Conservation (phyloP, 1,140 invertebrate species). For the Euwallacea fornicatus region DNA sequence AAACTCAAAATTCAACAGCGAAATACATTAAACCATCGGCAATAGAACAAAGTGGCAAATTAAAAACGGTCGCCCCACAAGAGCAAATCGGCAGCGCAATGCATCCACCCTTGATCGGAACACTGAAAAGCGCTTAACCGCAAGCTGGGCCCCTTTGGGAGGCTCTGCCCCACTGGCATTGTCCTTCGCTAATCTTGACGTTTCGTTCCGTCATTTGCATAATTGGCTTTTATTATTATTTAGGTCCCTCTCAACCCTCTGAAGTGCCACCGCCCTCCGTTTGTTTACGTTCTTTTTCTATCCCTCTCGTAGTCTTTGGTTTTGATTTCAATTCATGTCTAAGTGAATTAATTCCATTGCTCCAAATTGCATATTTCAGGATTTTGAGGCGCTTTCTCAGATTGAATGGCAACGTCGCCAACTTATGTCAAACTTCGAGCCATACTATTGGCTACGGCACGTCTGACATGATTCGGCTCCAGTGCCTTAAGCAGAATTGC, state of each 20-base stretch:
- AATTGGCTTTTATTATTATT: slow-evolving; percentile 38
- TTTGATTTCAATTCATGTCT: too few relatives aligned
- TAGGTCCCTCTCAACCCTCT: not conserved
- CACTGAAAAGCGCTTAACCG: slow-evolving; percentile 44
- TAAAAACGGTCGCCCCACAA: slow-evolving; percentile 27
- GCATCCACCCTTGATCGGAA: slow-evolving; percentile 39
- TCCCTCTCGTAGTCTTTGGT: too few relatives aligned
- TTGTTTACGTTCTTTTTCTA: not conserved
- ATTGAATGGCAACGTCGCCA: too few relatives aligned
- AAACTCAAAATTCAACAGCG: not conserved
- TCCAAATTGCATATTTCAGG: too few relatives aligned
- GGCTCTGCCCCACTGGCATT: slow-evolving; percentile 29
- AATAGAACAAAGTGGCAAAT: slow-evolving; percentile 11
- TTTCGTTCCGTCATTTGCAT: slow-evolving; percentile 39
- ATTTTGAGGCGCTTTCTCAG: too few relatives aligned
- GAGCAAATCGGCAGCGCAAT: slow-evolving; percentile 37
- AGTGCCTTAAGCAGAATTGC: too few relatives aligned
- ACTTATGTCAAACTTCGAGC: too few relatives aligned
- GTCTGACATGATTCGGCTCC: too few relatives aligned
- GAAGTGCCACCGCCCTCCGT: not conserved
- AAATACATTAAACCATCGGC: slow-evolving; percentile 23
- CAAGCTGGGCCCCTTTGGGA: slow-evolving; percentile 21
- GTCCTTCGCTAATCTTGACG: slow-evolving; percentile 39
- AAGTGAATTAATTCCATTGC: too few relatives aligned
- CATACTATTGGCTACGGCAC: too few relatives aligned